phyloP scores from a whole-genome alignment of 2,113 vertebrate species.

The Prietella phreatophila region DNA sequence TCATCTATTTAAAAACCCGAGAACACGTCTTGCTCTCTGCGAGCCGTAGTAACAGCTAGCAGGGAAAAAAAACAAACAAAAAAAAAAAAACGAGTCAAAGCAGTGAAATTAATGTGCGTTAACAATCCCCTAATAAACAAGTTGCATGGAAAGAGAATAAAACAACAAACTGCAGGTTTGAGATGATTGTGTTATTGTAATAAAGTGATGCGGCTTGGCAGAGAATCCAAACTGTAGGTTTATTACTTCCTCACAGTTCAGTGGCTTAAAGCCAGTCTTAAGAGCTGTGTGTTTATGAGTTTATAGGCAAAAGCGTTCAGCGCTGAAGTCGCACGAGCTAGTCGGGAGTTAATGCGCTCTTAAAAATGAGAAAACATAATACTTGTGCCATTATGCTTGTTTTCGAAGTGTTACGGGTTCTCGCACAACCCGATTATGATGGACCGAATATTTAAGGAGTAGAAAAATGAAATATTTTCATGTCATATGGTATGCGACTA shows the following conservation, averaged over 20 bases:
- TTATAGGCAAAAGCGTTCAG: constrained; percentile 20
- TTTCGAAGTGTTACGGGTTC: not conserved
- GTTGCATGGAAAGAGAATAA: not conserved
- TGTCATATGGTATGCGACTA: not conserved
- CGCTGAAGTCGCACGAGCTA: not conserved
- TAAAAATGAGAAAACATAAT: constrained; percentile 27
- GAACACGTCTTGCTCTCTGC: constrained; percentile 31
- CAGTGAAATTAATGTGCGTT: not conserved
- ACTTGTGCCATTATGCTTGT: not conserved
- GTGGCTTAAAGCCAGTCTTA: constrained; percentile 23
- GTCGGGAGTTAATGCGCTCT: constrained; percentile 5
- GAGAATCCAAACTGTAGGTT: constrained; percentile 1
- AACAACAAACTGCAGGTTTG: constrained; percentile 14
- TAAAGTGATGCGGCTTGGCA: constrained; percentile 20
- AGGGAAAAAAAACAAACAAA: not conserved
- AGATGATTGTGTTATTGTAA: constrained; percentile 14
- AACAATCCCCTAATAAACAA: constrained; percentile 29
- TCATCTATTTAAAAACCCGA: constrained; percentile 48
- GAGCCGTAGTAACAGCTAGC: constrained; percentile 19
- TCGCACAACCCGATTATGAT: not conserved
- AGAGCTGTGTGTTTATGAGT: constrained; percentile 34
- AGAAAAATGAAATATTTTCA: constrained; percentile 1
- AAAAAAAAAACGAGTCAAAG: not conserved
- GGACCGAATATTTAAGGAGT: not conserved
- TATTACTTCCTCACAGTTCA: constrained; percentile 36